These are phyloP conservation scores for Dipodomys stephensi DNA, from an alignment of 2,113 vertebrate species.

Conservation along the genomic window DNA sequence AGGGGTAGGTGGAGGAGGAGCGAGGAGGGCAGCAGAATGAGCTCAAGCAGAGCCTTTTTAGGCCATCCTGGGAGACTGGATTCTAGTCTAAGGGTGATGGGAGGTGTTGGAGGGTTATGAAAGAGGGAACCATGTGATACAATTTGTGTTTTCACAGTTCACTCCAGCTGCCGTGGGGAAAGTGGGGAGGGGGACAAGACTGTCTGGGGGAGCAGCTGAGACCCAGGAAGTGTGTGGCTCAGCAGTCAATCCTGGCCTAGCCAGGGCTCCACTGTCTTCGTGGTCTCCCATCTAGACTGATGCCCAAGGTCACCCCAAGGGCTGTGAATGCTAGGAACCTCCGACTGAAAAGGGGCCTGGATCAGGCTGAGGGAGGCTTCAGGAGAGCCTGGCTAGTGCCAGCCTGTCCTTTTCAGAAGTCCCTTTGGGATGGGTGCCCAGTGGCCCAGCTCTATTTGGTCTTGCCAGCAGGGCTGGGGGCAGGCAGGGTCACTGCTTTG, in stretches of 20 bases:
- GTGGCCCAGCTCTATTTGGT: not conserved
- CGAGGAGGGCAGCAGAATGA: constrained; percentile 2
- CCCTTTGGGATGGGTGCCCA: constrained; percentile 28
- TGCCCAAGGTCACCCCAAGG: constrained; percentile 63
- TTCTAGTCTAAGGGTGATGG: not conserved
- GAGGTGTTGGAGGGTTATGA: not conserved
- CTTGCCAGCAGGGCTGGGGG: not conserved
- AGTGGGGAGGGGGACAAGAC: not conserved
- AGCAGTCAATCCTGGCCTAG: not conserved
- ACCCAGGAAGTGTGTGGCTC: constrained; percentile 27
- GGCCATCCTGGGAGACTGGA: constrained; percentile 43
- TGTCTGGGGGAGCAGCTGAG: constrained; percentile 31
- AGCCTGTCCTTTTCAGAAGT: constrained; percentile 18
- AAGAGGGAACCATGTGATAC: not conserved
- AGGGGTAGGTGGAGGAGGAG: no score
- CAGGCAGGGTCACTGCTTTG: not conserved
- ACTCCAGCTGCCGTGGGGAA: not conserved
- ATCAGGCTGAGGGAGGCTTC: not conserved
- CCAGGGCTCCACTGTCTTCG: not conserved
- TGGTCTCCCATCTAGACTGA: not conserved
- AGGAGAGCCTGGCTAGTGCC: not conserved
- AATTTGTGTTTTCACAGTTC: constrained; percentile 37
- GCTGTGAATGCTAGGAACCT: not conserved
- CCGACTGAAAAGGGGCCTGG: not conserved
- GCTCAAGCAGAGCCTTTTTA: constrained; percentile 57